Evolutionary conservation across 1,140 invertebrate species (phyloP).

Genomic region (Brachionus rotundiformis): DNA sequence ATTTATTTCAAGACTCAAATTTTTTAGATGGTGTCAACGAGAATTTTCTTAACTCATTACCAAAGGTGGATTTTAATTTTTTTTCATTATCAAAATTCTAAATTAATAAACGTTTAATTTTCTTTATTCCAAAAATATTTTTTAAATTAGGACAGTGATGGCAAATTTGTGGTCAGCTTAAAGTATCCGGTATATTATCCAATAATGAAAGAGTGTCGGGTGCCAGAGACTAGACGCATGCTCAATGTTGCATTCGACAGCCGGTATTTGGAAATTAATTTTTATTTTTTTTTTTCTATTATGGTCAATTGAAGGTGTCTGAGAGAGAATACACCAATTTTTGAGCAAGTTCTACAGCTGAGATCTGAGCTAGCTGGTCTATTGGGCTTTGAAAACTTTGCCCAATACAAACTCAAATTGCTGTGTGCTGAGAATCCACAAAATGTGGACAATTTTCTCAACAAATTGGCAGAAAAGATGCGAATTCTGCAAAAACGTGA

Average conservation of each 20-base stretch:
- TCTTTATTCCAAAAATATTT: background rate
- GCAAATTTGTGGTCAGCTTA: conserved; percentile 65
- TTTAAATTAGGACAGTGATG: conserved; percentile 60
- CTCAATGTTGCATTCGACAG: conserved; percentile 66
- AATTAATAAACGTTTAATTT: too few species aligned
- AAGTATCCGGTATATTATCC: conserved; percentile 69
- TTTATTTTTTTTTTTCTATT: conserved; percentile 52
- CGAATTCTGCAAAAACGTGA: conserved; percentile 65
- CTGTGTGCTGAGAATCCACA: conserved; percentile 67
- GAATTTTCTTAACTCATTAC: conserved; percentile 47
- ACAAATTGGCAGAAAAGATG: conserved; percentile 65
- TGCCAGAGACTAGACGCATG: conserved; percentile 63
- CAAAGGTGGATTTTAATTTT: conserved; percentile 31
- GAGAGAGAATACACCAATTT: conserved; percentile 65
- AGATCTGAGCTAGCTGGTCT: conserved; percentile 65
- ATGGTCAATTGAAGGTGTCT: conserved; percentile 61
- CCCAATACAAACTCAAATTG: conserved; percentile 66
- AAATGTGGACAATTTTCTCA: conserved; percentile 65
- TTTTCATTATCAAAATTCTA: background rate
- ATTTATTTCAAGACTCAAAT: conserved; percentile 15
- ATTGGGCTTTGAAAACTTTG: conserved; percentile 66
- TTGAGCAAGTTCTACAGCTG: conserved; percentile 67
- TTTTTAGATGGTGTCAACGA: conserved; percentile 31
- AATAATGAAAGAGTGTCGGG: conserved; percentile 65
- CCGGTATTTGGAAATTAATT: conserved; percentile 56